Base-by-base conservation (phyloP, 1,140 invertebrate species). In the Macrostomum lignano region DNA sequence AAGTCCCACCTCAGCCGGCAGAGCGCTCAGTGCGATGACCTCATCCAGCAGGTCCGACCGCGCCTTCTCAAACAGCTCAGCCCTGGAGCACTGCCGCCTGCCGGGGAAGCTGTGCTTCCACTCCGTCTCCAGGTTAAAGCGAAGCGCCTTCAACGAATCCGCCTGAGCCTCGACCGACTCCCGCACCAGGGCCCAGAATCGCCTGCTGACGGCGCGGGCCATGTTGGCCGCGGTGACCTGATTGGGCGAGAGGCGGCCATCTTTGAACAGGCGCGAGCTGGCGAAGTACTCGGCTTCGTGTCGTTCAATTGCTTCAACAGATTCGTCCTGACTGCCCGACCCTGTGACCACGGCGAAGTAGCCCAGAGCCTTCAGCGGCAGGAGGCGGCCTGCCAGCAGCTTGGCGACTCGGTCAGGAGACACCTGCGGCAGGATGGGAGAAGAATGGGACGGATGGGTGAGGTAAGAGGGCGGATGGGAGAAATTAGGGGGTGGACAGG, bases 301-400 rank as follows among this genome's bases (percentile, higher is more conserved):
- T 40, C 81, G 70, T 46, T 73, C 70, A 22, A 96, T 96, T 32
- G 66, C 70, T 45, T 81, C 68, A 44, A 98, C 96, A 40, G 71
- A 73, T 47, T 94, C 84, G 44, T 86, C 75, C 45, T n/a, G n/a
- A n/a, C n/a, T n/a, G n/a, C n/a, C n/a, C n/a, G n/a, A n/a, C 3
- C 88, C 88, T 9, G 88, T 96, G 1, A 98, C 84, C 20, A 98
- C 88, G 21, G 84, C 88, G 63, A 93, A 96, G 58, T 98, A 96
- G 1, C 88, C 88, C 2, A 96, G 59, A 6, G 88, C 88, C 61
- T 86, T 88, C 88, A 98, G 96, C 0, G 86, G 86, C 55, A 98
- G 96, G 31, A 98, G 51, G 61, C 77, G 77, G 21, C 88, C 88
- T 28, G 82, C 74, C 19, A 96, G 60, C 46, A 96, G 94, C 52